Evolutionary conservation across 2,113 vertebrate species (phyloP), one percentile per base, ranked within the genome.

Genomic region (Spea multiplicata): DNA sequence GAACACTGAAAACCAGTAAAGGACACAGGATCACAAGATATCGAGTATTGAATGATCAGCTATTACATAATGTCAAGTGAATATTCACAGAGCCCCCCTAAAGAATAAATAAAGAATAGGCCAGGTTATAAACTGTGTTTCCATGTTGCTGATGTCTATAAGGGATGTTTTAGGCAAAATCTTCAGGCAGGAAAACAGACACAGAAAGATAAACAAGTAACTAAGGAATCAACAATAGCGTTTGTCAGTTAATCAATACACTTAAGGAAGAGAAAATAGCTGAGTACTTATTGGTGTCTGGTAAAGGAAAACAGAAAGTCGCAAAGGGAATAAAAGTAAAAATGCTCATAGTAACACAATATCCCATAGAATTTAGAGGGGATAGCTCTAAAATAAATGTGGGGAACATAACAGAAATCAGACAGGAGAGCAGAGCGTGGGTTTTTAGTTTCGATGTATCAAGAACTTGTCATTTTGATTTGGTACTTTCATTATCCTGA

Each of bases 181-280:
- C n/a, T n/a, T 49, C 46, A 70, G 67, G 67, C 66, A 46, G 14
- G 6, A 10, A 46, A 68, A 68, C 14, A 70, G 67, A 70, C n/a
- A 48, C n/a, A 68, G 7, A 70, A 16, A 68, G 45, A 46, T 14
- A 66, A 61, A 44, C 47, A 72, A 14, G 48, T 53, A 65, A n/a
- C n/a, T 8, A 65, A 59, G 47, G n/a, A n/a, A 16, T 4, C 64
- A 75, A 66, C 74, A 67, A 75, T 66, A 53, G 61, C 66, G 61
- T 17, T 46, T 73, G 77, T 72, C 71, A 73, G 45, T 73, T 73
- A 79, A 79, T 79, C 70, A 79, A 73, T 73, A 57, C 17, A 73
- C 59, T 30, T 73, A 45, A 67, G 61, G 8, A 67, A 66, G 44
- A 79, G 62, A 66, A 79, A 66, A 66, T 52, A 73, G 62, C 50